Percentiles rank a stretch among this genome's conserved stretches.
Evolutionary conservation across 2,888 invertebrate genomes (phyloP).

Genomic region (Dicyrtomina minuta): DNA sequence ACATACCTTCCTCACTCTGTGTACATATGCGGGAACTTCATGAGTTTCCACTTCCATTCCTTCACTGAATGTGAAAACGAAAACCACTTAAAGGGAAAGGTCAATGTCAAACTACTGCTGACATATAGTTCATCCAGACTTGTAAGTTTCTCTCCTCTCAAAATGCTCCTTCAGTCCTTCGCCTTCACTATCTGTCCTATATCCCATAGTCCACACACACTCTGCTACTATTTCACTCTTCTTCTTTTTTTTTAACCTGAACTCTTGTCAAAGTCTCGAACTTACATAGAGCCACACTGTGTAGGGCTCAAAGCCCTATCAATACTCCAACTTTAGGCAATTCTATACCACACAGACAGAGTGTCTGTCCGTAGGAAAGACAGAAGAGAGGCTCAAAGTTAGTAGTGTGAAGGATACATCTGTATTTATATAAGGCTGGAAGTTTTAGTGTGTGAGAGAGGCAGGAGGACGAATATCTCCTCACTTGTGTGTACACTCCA

Average conservation of each 20-base stretch:
- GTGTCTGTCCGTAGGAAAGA: neutral
- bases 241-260: conserved; percentile 4
- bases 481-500: neutral
- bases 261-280: neutral
- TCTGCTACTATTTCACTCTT: neutral
- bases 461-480: neutral
- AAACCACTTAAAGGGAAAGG: conserved; percentile 31
- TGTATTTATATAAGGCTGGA: too few species aligned
- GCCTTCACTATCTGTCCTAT: neutral
- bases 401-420: too few species aligned
- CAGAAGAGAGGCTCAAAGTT: neutral
- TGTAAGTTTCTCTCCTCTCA: too few species aligned
- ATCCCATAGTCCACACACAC: neutral
- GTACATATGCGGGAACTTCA: neutral
- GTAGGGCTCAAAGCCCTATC: too few species aligned
- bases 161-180: neutral
- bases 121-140: conserved; percentile 17
- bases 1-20: too few species aligned
- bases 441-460: too few species aligned
- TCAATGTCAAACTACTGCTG: conserved; percentile 26
- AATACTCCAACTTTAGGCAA: neutral
- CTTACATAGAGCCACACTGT: too few species aligned
- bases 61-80: conserved; percentile 8
- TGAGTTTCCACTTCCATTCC: neutral
- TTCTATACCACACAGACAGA: neutral